Evolutionary conservation across 2,888 invertebrate species (phyloP).

Genomic region (Apotomis turbidana): DNA sequence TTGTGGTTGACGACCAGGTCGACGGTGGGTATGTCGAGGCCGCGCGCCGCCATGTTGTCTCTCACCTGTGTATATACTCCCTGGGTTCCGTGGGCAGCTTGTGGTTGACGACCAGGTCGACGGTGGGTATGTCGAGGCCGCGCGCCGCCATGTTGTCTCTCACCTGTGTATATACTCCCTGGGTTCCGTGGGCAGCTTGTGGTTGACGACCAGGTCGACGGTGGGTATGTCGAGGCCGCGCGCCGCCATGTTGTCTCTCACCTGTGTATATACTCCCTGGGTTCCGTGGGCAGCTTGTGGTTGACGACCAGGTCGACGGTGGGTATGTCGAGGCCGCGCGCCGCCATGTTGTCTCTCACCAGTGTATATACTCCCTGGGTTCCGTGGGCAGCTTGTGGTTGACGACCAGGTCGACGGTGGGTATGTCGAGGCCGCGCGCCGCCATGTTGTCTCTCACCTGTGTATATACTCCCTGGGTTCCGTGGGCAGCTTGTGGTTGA

Average conservation of each 20-base stretch:
- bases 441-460: no score
- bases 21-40: constrained; percentile 98
- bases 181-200: constrained; percentile 94
- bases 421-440: no score
- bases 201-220: constrained; percentile 98
- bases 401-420: no score
- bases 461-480: no score
- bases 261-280: constrained; percentile 97
- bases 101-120: constrained; percentile 97
- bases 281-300: constrained; percentile 94
- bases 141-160: constrained; percentile 93
- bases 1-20: constrained; percentile 97
- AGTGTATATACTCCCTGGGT: no score
- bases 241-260: constrained; percentile 92
- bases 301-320: constrained; percentile 97
- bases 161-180: constrained; percentile 96
- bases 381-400: no score
- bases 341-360: constrained; percentile 90
- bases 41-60: constrained; percentile 95
- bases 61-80: constrained; percentile 94
- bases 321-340: constrained; percentile 98
- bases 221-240: constrained; percentile 98
- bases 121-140: constrained; percentile 98
- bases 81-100: constrained; percentile 95
- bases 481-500: no score